Conservation (phyloP, 1,140 invertebrate species). For the Drosophila auraria region DNA sequence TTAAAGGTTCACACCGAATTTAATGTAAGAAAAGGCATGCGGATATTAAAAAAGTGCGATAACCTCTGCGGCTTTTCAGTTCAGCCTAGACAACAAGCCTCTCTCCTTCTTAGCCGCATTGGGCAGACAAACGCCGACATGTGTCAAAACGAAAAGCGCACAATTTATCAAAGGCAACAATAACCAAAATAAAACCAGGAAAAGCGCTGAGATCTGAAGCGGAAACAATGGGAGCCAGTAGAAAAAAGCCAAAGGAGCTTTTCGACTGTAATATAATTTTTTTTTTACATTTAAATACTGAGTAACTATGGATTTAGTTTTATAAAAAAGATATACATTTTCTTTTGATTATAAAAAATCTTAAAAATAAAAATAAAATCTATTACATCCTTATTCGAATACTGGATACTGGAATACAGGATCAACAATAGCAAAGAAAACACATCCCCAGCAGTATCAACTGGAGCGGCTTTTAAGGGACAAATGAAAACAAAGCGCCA, state of each 20-base stretch:
- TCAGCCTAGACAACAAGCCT: slow-evolving; percentile 51
- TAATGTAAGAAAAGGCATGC: slow-evolving; percentile 12
- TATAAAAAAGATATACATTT: not conserved
- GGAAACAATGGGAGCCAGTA: slow-evolving; percentile 7
- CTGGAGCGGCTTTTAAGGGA: slow-evolving; percentile 46
- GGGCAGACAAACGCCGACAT: slow-evolving; percentile 79
- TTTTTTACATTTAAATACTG: not conserved
- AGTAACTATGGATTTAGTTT: not conserved
- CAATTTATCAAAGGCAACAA: slow-evolving; percentile 81
- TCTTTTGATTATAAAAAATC: not conserved
- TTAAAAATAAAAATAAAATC: too few relatives aligned
- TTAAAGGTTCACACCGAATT: slow-evolving; percentile 27
- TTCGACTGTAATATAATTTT: slow-evolving; percentile 9
- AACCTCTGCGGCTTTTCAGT: slow-evolving; percentile 43
- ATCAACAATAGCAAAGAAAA: slow-evolving; percentile 7
- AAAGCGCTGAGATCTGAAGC: slow-evolving; percentile 9
- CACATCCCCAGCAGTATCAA: slow-evolving; percentile 8
- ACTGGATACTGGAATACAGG: not conserved
- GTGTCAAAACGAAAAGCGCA: slow-evolving; percentile 75
- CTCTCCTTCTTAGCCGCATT: slow-evolving; percentile 30
- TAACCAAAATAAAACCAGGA: slow-evolving; percentile 46
- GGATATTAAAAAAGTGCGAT: slow-evolving; percentile 42
- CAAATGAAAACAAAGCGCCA: slow-evolving; percentile 40
- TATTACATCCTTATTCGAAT: too few relatives aligned
- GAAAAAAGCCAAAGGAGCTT: not conserved